Evolutionary conservation across 2,888 invertebrate genomes (phyloP).

Genomic region (Plusia festucae): DNA sequence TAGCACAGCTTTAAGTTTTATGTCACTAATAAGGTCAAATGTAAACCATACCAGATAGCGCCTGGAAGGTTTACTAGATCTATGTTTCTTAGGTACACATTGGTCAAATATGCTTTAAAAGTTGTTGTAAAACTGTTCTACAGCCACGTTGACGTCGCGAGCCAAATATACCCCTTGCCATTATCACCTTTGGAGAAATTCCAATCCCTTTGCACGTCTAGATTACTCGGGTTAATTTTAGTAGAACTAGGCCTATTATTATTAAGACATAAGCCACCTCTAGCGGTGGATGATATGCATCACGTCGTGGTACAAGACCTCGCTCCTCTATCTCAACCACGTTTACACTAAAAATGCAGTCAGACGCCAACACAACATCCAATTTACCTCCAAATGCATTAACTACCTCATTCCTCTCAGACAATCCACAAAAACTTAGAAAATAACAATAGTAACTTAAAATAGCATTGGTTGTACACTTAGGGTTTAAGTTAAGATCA

Average conservation of each 20-base stretch:
- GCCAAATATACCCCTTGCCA: slow-evolving; percentile 1
- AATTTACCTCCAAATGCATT: slow-evolving; percentile 12
- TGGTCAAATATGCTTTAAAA: slow-evolving; percentile 9
- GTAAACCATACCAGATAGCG: slow-evolving; percentile 8
- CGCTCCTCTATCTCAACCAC: slow-evolving; percentile 1
- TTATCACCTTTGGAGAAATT: no score
- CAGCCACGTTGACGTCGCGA: background rate
- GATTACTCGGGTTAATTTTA: slow-evolving; percentile 5
- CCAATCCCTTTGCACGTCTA: slow-evolving; percentile 4
- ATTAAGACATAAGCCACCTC: background rate
- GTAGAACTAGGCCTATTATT: background rate
- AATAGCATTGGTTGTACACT: background rate
- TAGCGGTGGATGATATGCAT: slow-evolving; percentile 5
- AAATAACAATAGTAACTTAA: slow-evolving; percentile 14
- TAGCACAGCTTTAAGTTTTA: slow-evolving; percentile 1
- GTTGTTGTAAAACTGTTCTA: slow-evolving; percentile 1
- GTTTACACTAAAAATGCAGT: background rate
- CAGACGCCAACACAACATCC: slow-evolving; percentile 11
- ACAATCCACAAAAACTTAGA: slow-evolving; percentile 8
- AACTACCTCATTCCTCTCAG: slow-evolving; percentile 6
- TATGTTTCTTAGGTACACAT: slow-evolving; percentile 9
- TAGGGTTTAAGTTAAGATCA: slow-evolving; percentile 13
- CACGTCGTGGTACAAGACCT: slow-evolving; percentile 4
- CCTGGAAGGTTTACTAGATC: background rate
- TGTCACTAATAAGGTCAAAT: background rate